These are phyloP conservation scores for Epizoanthus fatuus DNA, from an alignment of 92 coral and sea anemone species.

Conservation along the genomic window DNA sequence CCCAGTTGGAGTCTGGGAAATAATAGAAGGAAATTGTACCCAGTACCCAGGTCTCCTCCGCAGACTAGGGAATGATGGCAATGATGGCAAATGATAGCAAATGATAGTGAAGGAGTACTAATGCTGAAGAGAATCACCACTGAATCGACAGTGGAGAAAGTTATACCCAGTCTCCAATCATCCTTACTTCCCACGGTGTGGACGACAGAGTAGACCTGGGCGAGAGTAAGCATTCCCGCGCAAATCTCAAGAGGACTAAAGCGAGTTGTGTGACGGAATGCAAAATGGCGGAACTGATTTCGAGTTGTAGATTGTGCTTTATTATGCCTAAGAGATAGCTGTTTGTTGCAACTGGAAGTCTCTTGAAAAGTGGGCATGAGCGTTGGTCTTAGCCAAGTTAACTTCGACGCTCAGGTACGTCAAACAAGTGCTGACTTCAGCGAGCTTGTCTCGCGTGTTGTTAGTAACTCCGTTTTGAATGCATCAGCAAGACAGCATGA, in stretches of 20 bases:
- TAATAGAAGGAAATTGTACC: background rate
- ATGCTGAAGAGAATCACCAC: too few relatives aligned
- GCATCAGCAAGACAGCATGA: too few relatives aligned
- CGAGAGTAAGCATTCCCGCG: slow-evolving; percentile 31
- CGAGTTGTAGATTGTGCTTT: background rate
- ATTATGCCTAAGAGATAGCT: background rate
- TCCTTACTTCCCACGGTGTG: background rate
- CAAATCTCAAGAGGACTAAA: background rate
- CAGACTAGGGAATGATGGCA: too few relatives aligned
- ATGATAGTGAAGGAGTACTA: too few relatives aligned
- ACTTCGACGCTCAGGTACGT: slow-evolving; percentile 96
- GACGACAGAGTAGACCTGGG: background rate
- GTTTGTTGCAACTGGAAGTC: slow-evolving; percentile 2
- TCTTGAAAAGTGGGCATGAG: slow-evolving; percentile 66
- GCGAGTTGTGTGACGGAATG: too few relatives aligned
- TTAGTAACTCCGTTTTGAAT: too few relatives aligned
- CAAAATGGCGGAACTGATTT: background rate
- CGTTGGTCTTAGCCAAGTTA: slow-evolving; percentile 97
- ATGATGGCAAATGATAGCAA: too few relatives aligned
- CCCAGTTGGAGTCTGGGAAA: slow-evolving; percentile 59
- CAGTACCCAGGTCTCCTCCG: background rate
- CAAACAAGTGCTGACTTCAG: slow-evolving; percentile 29
- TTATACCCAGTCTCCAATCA: too few relatives aligned
- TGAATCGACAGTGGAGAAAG: too few relatives aligned
- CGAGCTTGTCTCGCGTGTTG: too few relatives aligned